Conservation (phyloP, 2,113 vertebrate genomes). For the Grus americana region DNA sequence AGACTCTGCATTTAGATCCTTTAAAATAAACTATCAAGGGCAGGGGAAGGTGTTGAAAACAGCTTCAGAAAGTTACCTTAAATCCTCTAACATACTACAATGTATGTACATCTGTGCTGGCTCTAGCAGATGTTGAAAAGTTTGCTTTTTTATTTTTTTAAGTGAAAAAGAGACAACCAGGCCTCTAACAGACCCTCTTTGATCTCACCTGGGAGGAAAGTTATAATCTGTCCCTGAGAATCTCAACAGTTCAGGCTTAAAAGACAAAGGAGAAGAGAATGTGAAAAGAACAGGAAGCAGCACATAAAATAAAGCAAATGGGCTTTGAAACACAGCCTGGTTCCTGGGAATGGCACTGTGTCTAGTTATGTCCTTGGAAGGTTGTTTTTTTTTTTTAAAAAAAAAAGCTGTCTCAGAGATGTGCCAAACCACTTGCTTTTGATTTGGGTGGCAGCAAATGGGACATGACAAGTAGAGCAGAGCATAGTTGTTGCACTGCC, state of each 20-base stretch:
- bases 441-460: slow-evolving; percentile 25
- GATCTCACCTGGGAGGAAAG: slow-evolving; percentile 71
- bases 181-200: slow-evolving; percentile 58
- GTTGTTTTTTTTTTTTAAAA: background rate
- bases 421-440: slow-evolving; percentile 15
- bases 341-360: background rate
- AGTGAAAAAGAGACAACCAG: slow-evolving; percentile 1
- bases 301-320: slow-evolving; percentile 36
- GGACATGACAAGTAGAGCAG: background rate
- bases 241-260: slow-evolving; percentile 46
- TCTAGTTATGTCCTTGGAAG: slow-evolving; percentile 17
- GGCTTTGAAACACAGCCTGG: slow-evolving; percentile 27
- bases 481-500: background rate
- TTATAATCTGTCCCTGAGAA: slow-evolving; percentile 29
- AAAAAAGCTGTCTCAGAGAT: slow-evolving; percentile 6
- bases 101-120: background rate
- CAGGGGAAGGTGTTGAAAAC: background rate
- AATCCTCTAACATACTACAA: background rate
- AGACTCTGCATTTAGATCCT: background rate
- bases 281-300: slow-evolving; percentile 57
- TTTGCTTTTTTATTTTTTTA: background rate
- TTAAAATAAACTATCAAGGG: background rate
- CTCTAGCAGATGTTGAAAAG: slow-evolving; percentile 56
- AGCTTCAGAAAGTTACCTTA: background rate
- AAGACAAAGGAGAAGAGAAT: slow-evolving; percentile 57